phyloP scores from a whole-genome alignment of 2,113 vertebrate species.

The Spea multiplicata region DNA sequence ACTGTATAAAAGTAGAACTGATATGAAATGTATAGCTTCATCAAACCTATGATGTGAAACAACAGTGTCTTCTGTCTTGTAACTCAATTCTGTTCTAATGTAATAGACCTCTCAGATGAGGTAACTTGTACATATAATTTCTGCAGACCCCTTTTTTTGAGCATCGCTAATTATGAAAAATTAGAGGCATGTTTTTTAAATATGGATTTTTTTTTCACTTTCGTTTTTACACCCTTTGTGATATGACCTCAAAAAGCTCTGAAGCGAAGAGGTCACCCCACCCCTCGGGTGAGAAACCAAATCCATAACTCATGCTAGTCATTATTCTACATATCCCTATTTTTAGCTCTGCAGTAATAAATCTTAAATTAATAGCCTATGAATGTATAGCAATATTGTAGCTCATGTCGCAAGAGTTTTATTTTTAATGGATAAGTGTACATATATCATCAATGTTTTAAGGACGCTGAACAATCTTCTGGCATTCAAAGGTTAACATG shows the following conservation, averaged over 20 bases:
- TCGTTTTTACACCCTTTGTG: not conserved
- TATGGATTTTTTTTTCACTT: not conserved
- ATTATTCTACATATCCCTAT: conserved; percentile 9
- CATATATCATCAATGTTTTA: no score
- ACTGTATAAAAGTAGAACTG: no score
- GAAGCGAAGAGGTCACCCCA: conserved; percentile 7
- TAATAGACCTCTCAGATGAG: no score
- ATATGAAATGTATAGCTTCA: no score
- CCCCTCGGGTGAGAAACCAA: not conserved
- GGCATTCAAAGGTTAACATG: no score
- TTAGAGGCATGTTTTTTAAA: not conserved
- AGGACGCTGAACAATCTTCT: no score
- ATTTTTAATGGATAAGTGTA: no score
- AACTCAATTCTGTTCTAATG: no score
- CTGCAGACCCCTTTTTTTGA: not conserved
- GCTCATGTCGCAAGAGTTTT: no score
- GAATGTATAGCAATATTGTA: not conserved
- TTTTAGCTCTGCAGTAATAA: not conserved
- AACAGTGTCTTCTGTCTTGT: no score
- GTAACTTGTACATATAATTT: not conserved
- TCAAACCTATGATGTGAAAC: no score
- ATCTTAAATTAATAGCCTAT: not conserved
- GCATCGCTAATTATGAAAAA: conserved; percentile 12
- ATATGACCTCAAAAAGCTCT: conserved; percentile 2
- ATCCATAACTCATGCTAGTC: not conserved